These are phyloP conservation scores for Colius striatus DNA, from an alignment of 2,113 vertebrate genomes.

Conservation along the genomic window DNA sequence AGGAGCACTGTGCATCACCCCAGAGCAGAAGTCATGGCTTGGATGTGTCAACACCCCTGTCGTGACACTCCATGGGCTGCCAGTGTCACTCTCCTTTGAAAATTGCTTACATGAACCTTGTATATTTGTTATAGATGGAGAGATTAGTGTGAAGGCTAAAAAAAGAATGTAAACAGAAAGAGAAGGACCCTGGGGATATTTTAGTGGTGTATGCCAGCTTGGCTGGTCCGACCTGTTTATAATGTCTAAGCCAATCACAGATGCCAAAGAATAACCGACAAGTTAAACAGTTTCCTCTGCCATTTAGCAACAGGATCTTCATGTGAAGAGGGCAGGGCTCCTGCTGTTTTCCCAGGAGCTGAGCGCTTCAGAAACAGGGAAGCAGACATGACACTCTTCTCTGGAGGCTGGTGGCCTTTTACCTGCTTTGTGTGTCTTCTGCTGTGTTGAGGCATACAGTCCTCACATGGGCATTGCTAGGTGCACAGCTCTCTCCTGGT, in stretches of 20 bases:
- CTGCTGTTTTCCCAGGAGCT: not conserved
- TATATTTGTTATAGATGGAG: constrained; percentile 35
- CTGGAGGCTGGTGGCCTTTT: not conserved
- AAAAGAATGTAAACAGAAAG: constrained; percentile 27
- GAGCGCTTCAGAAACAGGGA: not conserved
- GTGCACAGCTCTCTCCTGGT: not conserved
- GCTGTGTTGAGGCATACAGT: not conserved
- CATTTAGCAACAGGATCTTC: constrained; percentile 14
- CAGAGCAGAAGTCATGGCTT: fast-evolving
- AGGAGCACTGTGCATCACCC: fast-evolving
- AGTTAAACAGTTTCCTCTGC: constrained; percentile 20
- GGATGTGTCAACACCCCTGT: not conserved
- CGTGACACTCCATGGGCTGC: not conserved
- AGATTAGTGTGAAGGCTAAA: constrained; percentile 10
- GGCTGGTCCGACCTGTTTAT: constrained; percentile 44
- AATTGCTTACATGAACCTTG: not conserved
- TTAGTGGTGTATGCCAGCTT: not conserved
- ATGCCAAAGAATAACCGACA: constrained; percentile 47
- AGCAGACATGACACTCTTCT: not conserved
- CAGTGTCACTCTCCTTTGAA: not conserved
- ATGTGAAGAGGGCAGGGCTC: not conserved
- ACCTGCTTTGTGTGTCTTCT: not conserved
- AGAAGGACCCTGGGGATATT: constrained; percentile 33
- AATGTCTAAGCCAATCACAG: constrained; percentile 16
- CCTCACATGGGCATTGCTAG: not conserved